Evolutionary conservation across 2,797 vertebrate species (phyloP).

Genomic region (Tinamus major): DNA sequence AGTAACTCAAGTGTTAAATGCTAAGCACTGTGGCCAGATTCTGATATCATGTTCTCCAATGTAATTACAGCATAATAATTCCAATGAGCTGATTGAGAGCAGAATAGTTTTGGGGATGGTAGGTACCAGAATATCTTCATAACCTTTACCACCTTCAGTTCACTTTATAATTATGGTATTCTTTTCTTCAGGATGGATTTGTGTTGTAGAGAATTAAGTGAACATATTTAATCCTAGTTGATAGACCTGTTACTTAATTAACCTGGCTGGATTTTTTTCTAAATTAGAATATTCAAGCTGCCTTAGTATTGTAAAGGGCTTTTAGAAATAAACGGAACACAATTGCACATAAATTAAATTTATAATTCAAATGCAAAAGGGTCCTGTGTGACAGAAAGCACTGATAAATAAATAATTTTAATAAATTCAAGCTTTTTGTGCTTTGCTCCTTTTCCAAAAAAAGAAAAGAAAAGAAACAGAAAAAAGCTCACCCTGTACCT

Average conservation of each 20-base stretch:
- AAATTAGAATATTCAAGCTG: neutral
- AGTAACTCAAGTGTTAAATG: neutral
- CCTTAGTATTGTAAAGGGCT: neutral
- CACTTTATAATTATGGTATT: neutral
- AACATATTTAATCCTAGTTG: neutral
- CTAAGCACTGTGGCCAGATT: neutral
- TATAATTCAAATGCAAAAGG: neutral
- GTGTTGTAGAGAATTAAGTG: neutral
- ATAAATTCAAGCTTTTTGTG: neutral
- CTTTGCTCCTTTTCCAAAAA: neutral
- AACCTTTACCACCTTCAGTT: neutral
- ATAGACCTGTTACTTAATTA: neutral
- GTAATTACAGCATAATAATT: conserved; percentile 17
- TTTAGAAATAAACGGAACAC: conserved; percentile 6
- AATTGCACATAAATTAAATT: neutral
- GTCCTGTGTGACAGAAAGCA: neutral
- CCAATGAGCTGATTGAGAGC: neutral
- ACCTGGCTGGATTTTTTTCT: neutral
- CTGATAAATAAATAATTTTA: neutral
- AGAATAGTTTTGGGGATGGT: neutral
- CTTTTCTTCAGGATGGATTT: neutral
- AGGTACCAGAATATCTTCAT: neutral
- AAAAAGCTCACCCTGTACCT: neutral
- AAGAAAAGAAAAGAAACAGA: neutral
- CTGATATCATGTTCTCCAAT: neutral